These are phyloP conservation scores for Lophius piscatorius DNA, from an alignment of 2,113 vertebrate genomes.

Conservation along the genomic window DNA sequence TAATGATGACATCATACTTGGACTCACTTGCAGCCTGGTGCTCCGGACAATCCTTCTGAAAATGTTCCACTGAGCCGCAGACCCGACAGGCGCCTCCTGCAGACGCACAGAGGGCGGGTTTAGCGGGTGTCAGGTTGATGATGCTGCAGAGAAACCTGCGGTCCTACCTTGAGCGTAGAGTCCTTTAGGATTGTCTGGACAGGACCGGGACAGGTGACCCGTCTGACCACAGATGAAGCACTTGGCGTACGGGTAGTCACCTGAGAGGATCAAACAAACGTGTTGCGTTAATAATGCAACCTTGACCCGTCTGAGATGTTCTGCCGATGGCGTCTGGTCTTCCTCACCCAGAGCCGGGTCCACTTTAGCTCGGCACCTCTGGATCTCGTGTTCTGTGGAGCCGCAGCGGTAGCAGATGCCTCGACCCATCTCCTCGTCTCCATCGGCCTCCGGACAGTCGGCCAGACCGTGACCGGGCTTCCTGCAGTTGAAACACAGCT, in stretches of 20 bases:
- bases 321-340: background rate
- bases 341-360: slow-evolving; percentile 89
- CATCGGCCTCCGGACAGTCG: slow-evolving; percentile 89
- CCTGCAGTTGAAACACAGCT: slow-evolving; percentile 97
- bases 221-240: slow-evolving; percentile 96
- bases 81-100: slow-evolving; percentile 90
- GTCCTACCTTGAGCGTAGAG: slow-evolving; percentile 89
- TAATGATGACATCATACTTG: background rate
- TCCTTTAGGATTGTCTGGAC: slow-evolving; percentile 94
- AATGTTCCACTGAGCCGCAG: slow-evolving; percentile 96
- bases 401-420: slow-evolving; percentile 96
- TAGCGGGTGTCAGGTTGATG: no score
- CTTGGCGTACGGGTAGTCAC: slow-evolving; percentile 92
- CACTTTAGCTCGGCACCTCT: slow-evolving; percentile 88
- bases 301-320: rapidly evolving
- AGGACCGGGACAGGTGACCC: slow-evolving; percentile 91
- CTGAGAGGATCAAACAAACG: slow-evolving; percentile 71
- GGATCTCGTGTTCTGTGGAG: slow-evolving; percentile 94
- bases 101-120: background rate
- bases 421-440: slow-evolving; percentile 88
- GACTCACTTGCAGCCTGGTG: slow-evolving; percentile 86
- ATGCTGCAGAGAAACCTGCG: rapidly evolving
- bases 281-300: background rate
- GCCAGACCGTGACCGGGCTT: slow-evolving; percentile 92
- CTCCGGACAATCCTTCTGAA: slow-evolving; percentile 92